Evolutionary conservation across 2,113 vertebrate genomes (phyloP), one percentile per base, ranked within the genome.

Genomic region (Leucopternis melanops): DNA sequence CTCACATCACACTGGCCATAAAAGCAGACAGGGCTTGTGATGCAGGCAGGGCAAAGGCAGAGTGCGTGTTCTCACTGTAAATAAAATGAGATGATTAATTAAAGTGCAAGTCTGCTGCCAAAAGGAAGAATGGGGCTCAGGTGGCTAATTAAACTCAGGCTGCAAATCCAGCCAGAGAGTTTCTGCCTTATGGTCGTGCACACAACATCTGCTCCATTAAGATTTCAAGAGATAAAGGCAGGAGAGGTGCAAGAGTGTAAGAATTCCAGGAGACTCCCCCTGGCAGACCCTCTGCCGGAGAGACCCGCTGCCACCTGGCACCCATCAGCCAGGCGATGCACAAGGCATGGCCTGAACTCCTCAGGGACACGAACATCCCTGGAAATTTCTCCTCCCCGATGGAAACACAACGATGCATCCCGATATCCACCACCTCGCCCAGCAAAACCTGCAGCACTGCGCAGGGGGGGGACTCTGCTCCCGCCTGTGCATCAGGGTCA

Each of bases 111-210:
- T 6, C 83, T 13, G 55, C 88, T 96, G 96, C 88, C 91, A 94
- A 34, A 83, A 83, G 79, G 69, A 71, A 55, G 77, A 59, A 79
- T 8, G 65, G 91, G 81, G 93, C 96, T 96, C 94, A 96, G 94
- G 93, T 91, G 94, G 83, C 77, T 84, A 49, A 94, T 91, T 92
- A 83, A 91, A 38, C 36, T 7, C 11, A 11, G 82, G 71, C 88
- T 92, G 86, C 45, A 32, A 31, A 89, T 16, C 75, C 89, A 89
- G 75, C 59, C 83, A 7, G 72, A 67, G 75, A 65, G 21, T 78
- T 86, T 45, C 63, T 92, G 88, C 86, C 75, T 52, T 26, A 7
- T 32, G 67, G 79, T 6, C 25, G 0, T 10, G 62, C 90, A 65
- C 79, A 15, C 44, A 20, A 23, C 92, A 91, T 81, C 94, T 92